phyloP scores from a whole-genome alignment of 2,888 invertebrate species.

The Scotopteryx bipunctaria region DNA sequence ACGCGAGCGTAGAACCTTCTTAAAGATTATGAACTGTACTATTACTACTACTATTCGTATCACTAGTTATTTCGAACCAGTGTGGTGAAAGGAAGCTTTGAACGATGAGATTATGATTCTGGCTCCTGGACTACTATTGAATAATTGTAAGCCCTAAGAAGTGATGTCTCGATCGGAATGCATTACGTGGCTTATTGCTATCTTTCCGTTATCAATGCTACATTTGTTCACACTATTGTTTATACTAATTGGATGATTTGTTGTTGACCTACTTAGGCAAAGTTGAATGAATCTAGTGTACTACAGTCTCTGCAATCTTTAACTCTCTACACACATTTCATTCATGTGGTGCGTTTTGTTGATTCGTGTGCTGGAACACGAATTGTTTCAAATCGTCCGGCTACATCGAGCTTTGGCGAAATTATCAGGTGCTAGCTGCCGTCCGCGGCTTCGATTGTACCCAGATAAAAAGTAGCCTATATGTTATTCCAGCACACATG shows the following conservation, averaged over 20 bases:
- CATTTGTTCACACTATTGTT: conserved; percentile 25
- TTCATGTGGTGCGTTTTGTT: too few relatives aligned
- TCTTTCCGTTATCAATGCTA: conserved; percentile 24
- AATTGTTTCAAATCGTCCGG: too few relatives aligned
- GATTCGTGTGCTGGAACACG: neutral
- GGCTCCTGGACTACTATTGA: conserved; percentile 4
- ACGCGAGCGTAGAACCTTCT: too few relatives aligned
- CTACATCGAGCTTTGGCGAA: too few relatives aligned
- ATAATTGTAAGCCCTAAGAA: conserved; percentile 21
- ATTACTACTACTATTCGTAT: too few relatives aligned
- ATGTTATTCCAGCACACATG: too few relatives aligned
- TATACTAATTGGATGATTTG: conserved; percentile 19
- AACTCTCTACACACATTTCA: neutral
- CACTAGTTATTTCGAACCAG: too few relatives aligned
- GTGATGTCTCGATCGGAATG: conserved; percentile 13
- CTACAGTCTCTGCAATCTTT: neutral
- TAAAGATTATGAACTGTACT: too few relatives aligned
- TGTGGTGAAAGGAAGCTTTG: too few relatives aligned
- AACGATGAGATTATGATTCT: neutral
- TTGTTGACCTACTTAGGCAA: conserved; percentile 16
- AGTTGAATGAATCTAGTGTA: conserved; percentile 6
- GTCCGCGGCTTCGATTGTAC: too few relatives aligned
- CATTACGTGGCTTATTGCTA: conserved; percentile 17
- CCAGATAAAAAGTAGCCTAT: too few relatives aligned
- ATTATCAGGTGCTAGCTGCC: too few relatives aligned